Percentiles rank a stretch among this genome's conserved stretches.
Conservation (phyloP, 2,888 invertebrate genomes). For the Scaptomyza polygonia region DNA sequence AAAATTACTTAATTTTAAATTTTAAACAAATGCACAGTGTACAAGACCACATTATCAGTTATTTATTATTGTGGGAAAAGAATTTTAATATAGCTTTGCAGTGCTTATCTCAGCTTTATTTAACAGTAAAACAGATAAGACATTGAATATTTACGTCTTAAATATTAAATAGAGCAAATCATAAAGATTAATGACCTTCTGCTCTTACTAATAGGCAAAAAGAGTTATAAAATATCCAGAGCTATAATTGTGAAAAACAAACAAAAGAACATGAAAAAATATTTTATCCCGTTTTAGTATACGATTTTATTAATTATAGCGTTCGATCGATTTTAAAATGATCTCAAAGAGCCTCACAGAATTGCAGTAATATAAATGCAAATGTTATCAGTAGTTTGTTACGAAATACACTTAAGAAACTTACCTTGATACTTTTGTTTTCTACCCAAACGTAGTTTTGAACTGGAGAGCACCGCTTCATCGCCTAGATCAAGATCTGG, state of each 20-base stretch:
- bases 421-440: slow-evolving; percentile 81
- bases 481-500: slow-evolving; percentile 79
- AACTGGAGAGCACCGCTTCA: slow-evolving; percentile 80
- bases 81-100: background rate
- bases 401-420: slow-evolving; percentile 7
- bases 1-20: background rate
- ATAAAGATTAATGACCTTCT: background rate
- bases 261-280: background rate
- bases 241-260: background rate
- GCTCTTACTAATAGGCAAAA: background rate
- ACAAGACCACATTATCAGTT: background rate
- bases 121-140: slow-evolving; percentile 24
- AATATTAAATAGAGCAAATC: slow-evolving; percentile 12
- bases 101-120: slow-evolving; percentile 9
- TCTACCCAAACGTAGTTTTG: slow-evolving; percentile 67
- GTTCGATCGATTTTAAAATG: background rate
- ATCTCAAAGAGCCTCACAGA: background rate
- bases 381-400: background rate
- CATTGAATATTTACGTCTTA: slow-evolving; percentile 5
- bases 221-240: background rate
- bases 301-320: background rate
- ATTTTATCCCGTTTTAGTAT: background rate
- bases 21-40: background rate
- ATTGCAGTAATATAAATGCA: background rate
- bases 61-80: background rate